phyloP scores from a whole-genome alignment of 2,888 invertebrate genomes.

The Rhaphigaster nebulosa region DNA sequence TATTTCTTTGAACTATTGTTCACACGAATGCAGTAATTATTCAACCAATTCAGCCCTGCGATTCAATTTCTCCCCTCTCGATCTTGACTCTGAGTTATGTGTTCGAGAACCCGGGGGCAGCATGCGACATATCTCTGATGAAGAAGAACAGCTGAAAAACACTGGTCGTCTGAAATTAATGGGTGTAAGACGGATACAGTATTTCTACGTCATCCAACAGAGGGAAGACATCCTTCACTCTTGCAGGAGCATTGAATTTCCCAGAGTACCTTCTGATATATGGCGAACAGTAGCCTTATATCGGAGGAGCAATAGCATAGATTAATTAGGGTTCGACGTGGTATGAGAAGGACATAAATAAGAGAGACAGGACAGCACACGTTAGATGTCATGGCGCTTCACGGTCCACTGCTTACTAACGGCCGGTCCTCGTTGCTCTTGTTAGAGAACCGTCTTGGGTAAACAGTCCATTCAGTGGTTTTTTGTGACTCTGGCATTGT shows the following conservation, averaged over 20 bases:
- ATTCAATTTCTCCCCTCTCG: neutral
- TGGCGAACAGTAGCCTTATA: slow-evolving; percentile 4
- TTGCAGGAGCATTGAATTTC: slow-evolving; percentile 26
- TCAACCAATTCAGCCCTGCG: too few relatives aligned
- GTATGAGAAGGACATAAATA: slow-evolving; percentile 8
- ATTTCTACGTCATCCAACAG: neutral
- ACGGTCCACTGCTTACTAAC: neutral
- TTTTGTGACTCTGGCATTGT: slow-evolving; percentile 30
- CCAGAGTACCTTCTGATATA: neutral
- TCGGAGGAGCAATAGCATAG: slow-evolving; percentile 25
- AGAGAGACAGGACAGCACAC: neutral
- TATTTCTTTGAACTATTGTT: neutral
- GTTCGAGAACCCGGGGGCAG: neutral
- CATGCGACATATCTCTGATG: neutral
- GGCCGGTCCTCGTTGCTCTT: neutral
- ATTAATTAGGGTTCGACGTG: slow-evolving; percentile 22
- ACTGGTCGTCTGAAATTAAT: neutral
- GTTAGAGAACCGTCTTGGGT: slow-evolving; percentile 16
- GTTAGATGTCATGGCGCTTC: slow-evolving; percentile 13
- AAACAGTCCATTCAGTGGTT: slow-evolving; percentile 18
- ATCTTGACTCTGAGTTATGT: neutral
- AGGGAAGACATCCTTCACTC: slow-evolving; percentile 29
- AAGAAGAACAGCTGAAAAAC: slow-evolving; percentile 26
- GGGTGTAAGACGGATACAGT: slow-evolving; percentile 17
- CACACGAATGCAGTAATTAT: neutral